Evolutionary conservation across 2,888 invertebrate species (phyloP).

Genomic region (Sarcophaga caerulescens): DNA sequence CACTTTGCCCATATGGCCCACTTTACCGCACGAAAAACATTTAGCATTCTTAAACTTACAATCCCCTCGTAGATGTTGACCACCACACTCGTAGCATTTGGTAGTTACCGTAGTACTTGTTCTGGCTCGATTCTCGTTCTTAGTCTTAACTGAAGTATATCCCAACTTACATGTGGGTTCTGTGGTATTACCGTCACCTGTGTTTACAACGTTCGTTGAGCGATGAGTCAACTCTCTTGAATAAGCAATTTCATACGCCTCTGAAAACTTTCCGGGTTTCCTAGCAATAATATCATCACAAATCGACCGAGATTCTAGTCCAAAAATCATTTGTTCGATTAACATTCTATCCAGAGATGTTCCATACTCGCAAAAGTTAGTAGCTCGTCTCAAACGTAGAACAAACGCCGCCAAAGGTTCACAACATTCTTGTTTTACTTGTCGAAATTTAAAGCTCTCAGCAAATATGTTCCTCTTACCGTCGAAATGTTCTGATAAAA

Average conservation of each 20-base stretch:
- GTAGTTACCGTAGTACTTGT: no score
- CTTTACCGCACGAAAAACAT: neutral
- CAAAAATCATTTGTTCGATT: slow-evolving; percentile 10
- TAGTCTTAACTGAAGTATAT: no score
- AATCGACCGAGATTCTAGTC: neutral
- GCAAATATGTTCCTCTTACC: neutral
- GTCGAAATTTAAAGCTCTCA: neutral
- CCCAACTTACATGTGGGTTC: slow-evolving; percentile 1
- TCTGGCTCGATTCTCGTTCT: no score
- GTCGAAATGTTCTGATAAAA: neutral
- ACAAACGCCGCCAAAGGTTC: neutral
- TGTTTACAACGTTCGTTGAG: neutral
- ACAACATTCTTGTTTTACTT: neutral
- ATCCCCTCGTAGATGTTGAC: neutral
- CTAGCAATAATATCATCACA: neutral
- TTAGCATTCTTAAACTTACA: neutral
- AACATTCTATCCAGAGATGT: neutral
- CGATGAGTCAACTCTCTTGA: neutral
- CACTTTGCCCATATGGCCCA: neutral
- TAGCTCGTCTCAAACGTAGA: neutral
- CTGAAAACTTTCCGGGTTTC: neutral
- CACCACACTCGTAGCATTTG: slow-evolving; percentile 10
- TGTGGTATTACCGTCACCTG: neutral
- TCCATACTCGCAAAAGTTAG: neutral
- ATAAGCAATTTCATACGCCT: slow-evolving; percentile 3